A percentile compares a stretch with the other conserved stretches of the same genome.
phyloP scores from a whole-genome alignment of 2,888 invertebrate genomes.

The Mythimna loreyi region DNA sequence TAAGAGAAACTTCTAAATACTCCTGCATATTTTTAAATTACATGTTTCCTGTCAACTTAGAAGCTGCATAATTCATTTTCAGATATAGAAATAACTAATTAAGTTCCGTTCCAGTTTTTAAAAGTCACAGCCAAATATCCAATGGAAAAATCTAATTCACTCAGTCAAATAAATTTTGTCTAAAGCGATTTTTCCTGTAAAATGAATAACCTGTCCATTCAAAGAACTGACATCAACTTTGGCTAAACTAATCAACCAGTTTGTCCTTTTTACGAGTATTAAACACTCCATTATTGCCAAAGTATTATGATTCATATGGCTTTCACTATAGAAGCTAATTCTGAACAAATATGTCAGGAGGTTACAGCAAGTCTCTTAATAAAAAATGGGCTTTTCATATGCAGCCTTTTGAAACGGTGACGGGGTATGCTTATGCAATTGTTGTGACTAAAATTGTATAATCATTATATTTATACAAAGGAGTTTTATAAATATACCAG shows the following conservation, averaged over 20 bases:
- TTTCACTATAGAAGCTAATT: not conserved
- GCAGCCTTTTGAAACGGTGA: not conserved
- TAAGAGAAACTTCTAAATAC: too few species aligned
- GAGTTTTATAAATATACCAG: too few species aligned
- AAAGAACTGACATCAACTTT: slow-evolving; percentile 7
- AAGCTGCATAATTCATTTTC: too few species aligned
- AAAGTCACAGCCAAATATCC: not conserved
- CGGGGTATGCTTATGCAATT: not conserved
- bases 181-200: slow-evolving; percentile 1
- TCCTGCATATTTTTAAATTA: not conserved
- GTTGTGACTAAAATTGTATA: too few species aligned
- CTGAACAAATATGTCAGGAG: not conserved
- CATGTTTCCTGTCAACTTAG: not conserved
- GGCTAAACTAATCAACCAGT: slow-evolving; percentile 4
- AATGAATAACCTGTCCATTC: slow-evolving; percentile 3
- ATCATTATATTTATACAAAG: too few species aligned
- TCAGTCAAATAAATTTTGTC: not conserved
- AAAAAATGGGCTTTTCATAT: not conserved
- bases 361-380: not conserved
- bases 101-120: not conserved
- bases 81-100: not conserved
- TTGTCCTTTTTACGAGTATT: not conserved
- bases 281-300: not conserved
- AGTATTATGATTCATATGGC: not conserved
- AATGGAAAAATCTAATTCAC: not conserved